phyloP scores from a whole-genome alignment of 2,113 vertebrate genomes.

The Atlantisia rogersi region DNA sequence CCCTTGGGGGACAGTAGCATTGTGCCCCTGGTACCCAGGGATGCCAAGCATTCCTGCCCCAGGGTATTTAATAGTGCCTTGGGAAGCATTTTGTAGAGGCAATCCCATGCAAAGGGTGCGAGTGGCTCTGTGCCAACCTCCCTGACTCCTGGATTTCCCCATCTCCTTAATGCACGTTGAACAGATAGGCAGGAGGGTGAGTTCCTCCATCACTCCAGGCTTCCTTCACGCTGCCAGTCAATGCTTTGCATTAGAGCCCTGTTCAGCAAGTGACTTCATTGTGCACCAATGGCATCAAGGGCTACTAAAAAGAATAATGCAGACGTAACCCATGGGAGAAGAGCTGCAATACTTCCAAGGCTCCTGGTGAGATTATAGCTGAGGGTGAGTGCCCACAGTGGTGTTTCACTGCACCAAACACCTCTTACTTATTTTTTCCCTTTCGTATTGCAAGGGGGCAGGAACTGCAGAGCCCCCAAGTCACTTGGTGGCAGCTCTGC shows the following conservation, averaged over 20 bases:
- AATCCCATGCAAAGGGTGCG: not conserved
- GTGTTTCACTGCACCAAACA: not conserved
- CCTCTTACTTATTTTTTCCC: no score
- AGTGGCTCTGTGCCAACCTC: not conserved
- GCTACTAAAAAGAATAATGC: not conserved
- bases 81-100: not conserved
- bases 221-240: not conserved
- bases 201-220: not conserved
- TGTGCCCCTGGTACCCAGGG: no score
- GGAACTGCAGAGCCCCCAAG: not conserved
- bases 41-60: not conserved
- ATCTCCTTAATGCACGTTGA: not conserved
- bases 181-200: not conserved
- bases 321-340: not conserved
- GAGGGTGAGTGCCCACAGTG: accelerated
- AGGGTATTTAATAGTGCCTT: no score
- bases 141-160: not conserved
- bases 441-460: not conserved
- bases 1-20: not conserved
- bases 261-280: not conserved
- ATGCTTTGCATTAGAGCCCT: not conserved
- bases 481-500: not conserved
- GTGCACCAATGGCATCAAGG: not conserved
- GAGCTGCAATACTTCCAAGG: not conserved
- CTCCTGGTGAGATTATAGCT: not conserved